Percentiles rank a stretch among this genome's conserved stretches.
phyloP scores from a whole-genome alignment of 1,140 invertebrate genomes.

The Musca domestica region DNA sequence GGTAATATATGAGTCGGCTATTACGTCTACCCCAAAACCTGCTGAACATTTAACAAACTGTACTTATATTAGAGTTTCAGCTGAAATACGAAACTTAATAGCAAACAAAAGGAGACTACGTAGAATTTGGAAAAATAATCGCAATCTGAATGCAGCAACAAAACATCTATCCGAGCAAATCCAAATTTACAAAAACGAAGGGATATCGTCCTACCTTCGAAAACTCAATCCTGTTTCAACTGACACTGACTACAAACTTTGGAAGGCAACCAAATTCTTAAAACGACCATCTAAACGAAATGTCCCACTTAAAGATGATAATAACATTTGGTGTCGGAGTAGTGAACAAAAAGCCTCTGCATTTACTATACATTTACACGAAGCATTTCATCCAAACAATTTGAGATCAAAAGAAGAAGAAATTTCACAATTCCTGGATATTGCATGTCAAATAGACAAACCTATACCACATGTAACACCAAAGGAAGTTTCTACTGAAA shows the following conservation, averaged over 20 bases:
- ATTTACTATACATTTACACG: conserved; percentile 26
- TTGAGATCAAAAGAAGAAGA: conserved; percentile 7
- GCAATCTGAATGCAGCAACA: conserved; percentile 25
- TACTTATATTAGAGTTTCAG: too few species aligned
- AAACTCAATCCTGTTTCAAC: conserved; percentile 22
- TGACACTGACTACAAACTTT: conserved; percentile 15
- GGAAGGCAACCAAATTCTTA: conserved; percentile 23
- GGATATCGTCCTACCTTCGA: background rate
- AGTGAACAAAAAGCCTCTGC: conserved; percentile 21
- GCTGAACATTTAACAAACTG: too few species aligned
- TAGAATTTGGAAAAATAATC: conserved; percentile 25
- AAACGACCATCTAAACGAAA: conserved; percentile 1
- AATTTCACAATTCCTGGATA: conserved; percentile 5
- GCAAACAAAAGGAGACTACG: conserved; percentile 11
- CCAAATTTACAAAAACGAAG: conserved; percentile 22
- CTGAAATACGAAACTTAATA: too few species aligned
- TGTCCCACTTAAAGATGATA: conserved; percentile 7
- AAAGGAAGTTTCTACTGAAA: conserved; percentile 28
- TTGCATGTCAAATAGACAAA: conserved; percentile 11
- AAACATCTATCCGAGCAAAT: conserved; percentile 23
- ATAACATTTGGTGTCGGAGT: conserved; percentile 15
- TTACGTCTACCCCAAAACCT: too few species aligned
- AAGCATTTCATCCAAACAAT: conserved; percentile 21
- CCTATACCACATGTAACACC: conserved; percentile 13
- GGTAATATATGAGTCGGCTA: too few species aligned